Base-by-base conservation (phyloP, 2,797 vertebrate genomes). In the Smutsia temminckii region DNA sequence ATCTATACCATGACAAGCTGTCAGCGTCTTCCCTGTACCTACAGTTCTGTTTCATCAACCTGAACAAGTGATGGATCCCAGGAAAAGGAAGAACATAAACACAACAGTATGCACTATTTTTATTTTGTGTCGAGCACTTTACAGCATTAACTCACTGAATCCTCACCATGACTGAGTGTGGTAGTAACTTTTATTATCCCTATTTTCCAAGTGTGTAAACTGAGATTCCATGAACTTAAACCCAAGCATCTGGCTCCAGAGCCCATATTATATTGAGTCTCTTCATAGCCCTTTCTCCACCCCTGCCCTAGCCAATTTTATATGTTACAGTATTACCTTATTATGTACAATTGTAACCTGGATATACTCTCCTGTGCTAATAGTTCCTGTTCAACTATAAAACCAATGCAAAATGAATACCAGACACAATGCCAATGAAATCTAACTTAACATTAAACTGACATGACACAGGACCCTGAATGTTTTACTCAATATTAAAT, bases 341-440 rank as follows among this genome's bases (percentile, higher is more conserved):
- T 46, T 71, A 69, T 32, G 6, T 55, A 34, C 3, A 91, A 55
- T 42, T 40, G 2, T 66, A 85, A 40, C 21, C 49, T 46, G 55
- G 49, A 59, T 77, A 13, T 29, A 40, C 3, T 64, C 29, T 61
- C 69, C 40, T 93, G 6, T 61, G 34, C 13, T 88, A 32, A 53
- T 49, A 42, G 40, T 93, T 93, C 23, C 12, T 83, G 2, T 46
- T 20, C 8, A 37, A 29, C 12, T 85, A 64, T 68, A 42, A 94
- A 85, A 61, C 2, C 23, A 57, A 64, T 51, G 12, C 25, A 81
- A 63, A 91, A 21, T 89, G 57, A 89, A 84, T 74, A 75, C 25
- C 74, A 84, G 46, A 40, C 5, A 61, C 23, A 34, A 40, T 61
- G 49, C 13, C 2, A 25, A 10, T 68, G 53, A 74, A 74, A n/a